phyloP scores from a whole-genome alignment of 2,113 vertebrate species.

The Panthera uncia region DNA sequence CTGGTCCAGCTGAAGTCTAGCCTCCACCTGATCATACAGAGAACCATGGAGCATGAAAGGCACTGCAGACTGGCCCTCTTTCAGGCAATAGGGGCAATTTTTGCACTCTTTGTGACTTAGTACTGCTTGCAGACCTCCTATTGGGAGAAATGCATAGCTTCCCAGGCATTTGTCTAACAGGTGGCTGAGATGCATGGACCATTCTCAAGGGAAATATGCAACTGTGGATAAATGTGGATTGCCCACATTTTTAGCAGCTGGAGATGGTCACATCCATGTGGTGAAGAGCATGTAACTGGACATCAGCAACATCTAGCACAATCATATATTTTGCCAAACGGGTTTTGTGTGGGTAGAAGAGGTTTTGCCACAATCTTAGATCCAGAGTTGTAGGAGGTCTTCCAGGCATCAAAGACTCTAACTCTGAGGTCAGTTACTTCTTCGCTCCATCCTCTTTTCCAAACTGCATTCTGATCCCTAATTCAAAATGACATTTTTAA shows the following conservation, averaged over 20 bases:
- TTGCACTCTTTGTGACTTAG: neutral
- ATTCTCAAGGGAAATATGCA: neutral
- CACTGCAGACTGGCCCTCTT: neutral
- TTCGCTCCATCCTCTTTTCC: neutral
- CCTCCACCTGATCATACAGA: neutral
- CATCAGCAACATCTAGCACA: no score
- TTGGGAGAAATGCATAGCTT: accelerated
- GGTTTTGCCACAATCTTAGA: neutral
- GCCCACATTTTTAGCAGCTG: neutral
- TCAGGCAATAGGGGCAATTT: neutral
- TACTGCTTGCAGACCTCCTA: neutral
- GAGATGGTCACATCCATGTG: neutral
- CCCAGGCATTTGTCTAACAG: neutral
- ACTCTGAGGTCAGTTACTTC: neutral
- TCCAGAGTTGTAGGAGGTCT: neutral
- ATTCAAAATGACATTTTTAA: neutral
- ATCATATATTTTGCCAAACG: neutral
- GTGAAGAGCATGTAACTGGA: neutral
- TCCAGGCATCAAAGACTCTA: neutral
- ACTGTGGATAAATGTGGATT: neutral
- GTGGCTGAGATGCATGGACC: neutral
- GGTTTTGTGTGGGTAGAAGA: neutral
- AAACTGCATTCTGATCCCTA: neutral
- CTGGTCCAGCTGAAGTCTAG: neutral
- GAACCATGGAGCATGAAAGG: neutral